These are phyloP conservation scores for Buathra laborator DNA, from an alignment of 2,888 invertebrate genomes.

Conservation along the genomic window DNA sequence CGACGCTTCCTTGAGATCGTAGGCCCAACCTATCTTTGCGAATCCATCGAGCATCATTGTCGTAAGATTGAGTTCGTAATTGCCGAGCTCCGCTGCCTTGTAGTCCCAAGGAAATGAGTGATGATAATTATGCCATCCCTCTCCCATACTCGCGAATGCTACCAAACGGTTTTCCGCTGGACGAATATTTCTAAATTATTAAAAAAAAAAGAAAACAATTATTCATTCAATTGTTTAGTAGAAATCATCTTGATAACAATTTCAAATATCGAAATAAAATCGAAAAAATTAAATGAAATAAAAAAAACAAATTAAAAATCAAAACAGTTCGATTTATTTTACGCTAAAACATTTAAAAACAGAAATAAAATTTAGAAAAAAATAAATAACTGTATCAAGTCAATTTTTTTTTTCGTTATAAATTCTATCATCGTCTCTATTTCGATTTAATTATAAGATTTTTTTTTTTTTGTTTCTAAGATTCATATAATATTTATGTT, in stretches of 20 bases:
- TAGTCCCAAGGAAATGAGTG: conserved; percentile 86
- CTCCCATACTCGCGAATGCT: conserved; percentile 81
- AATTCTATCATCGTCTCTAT: too few species aligned
- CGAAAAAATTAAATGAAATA: too few species aligned
- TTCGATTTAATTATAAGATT: too few species aligned
- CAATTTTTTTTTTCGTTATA: too few species aligned
- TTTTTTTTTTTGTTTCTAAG: neutral
- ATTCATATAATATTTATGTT: neutral
- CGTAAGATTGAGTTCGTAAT: conserved; percentile 88
- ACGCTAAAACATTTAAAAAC: too few species aligned
- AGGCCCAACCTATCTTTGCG: conserved; percentile 91
- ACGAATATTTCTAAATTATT: conserved; percentile 67
- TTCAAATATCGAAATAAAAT: too few species aligned
- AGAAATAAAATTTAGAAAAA: too few species aligned
- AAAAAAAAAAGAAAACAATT: conserved; percentile 3
- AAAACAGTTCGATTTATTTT: too few species aligned
- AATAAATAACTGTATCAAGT: too few species aligned
- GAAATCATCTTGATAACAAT: neutral
- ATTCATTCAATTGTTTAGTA: neutral
- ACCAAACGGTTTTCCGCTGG: conserved; percentile 74
- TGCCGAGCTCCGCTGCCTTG: conserved; percentile 84
- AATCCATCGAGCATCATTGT: conserved; percentile 90
- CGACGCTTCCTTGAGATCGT: conserved; percentile 90
- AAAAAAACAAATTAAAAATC: too few species aligned
- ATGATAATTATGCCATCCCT: conserved; percentile 87